Conservation (phyloP, 2,113 vertebrate genomes). For the Oxyura jamaicensis region DNA sequence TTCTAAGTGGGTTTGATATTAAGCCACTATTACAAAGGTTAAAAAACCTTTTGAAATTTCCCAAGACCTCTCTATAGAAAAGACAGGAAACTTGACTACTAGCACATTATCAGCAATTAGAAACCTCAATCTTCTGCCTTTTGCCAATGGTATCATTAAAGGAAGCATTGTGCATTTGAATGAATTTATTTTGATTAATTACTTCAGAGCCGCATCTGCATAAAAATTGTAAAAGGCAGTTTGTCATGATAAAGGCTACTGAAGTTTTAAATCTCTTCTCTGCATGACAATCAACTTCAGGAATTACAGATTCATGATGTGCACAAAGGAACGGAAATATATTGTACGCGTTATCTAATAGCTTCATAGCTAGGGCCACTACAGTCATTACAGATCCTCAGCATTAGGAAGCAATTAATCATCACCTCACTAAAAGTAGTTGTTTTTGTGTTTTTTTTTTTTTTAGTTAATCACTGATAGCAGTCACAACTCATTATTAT, state of each 20-base stretch:
- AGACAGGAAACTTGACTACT: slow-evolving; percentile 5
- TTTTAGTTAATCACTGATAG: neutral
- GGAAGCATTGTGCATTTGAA: neutral
- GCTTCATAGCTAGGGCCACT: neutral
- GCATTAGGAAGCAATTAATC: neutral
- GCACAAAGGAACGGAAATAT: neutral
- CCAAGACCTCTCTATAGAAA: neutral
- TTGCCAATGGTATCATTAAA: slow-evolving; percentile 59
- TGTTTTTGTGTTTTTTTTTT: neutral
- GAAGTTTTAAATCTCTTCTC: neutral
- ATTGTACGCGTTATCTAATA: neutral
- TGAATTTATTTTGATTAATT: slow-evolving; percentile 34
- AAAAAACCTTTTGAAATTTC: neutral
- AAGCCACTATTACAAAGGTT: neutral
- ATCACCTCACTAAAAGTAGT: neutral
- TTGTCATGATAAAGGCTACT: neutral
- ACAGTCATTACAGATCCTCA: neutral
- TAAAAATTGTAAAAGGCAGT: neutral
- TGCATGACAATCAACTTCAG: neutral
- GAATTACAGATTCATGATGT: neutral
- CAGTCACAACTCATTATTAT: neutral
- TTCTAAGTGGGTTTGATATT: neutral
- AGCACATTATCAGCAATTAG: slow-evolving; percentile 41
- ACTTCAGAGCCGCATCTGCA: neutral
- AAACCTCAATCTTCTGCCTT: slow-evolving; percentile 29